A percentile compares a stretch with the other conserved stretches of the same genome.
These are phyloP conservation scores for Oopsacas minuta DNA, from an alignment of 37 sponge, comb jelly and placozoan species.

Conservation along the genomic window DNA sequence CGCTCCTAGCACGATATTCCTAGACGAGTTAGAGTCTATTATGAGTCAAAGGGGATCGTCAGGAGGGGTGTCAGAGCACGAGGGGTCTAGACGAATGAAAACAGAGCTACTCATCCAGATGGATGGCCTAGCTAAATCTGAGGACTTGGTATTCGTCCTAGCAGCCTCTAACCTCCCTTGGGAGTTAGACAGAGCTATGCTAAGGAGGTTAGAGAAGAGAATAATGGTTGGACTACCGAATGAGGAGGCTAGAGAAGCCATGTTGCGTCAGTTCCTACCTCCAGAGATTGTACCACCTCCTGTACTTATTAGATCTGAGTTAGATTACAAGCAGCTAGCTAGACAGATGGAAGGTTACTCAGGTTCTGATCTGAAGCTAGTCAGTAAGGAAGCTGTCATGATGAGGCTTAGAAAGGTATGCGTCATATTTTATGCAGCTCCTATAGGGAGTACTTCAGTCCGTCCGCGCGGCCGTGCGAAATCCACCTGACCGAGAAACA, in stretches of 20 bases:
- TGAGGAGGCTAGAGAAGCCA: conserved; percentile 55
- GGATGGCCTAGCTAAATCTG: conserved; percentile 89
- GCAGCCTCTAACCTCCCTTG: conserved; percentile 96
- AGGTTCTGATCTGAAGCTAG: conserved; percentile 85
- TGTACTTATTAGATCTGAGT: conserved; percentile 40
- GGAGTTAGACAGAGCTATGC: conserved; percentile 96
- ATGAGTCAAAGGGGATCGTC: conserved; percentile 74
- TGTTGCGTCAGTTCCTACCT: conserved; percentile 80
- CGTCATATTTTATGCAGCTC: no score
- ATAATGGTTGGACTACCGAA: conserved; percentile 90
- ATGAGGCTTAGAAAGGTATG: conserved; percentile 76
- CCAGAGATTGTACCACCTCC: conserved; percentile 40
- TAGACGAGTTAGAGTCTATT: conserved; percentile 96
- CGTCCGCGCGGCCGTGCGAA: no score
- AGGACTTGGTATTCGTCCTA: conserved; percentile 81
- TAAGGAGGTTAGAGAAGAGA: conserved; percentile 90
- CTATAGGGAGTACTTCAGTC: no score
- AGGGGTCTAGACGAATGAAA: conserved; percentile 89
- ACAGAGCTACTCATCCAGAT: conserved; percentile 95
- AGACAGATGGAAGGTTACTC: conserved; percentile 94
- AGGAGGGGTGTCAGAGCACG: conserved; percentile 77
- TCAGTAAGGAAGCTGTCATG: conserved; percentile 99
- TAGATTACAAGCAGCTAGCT: conserved; percentile 77
- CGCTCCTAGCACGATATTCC: conserved; percentile 96
- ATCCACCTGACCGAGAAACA: no score